phyloP scores from a whole-genome alignment of 1,140 invertebrate species.

The Homarus americanus region DNA sequence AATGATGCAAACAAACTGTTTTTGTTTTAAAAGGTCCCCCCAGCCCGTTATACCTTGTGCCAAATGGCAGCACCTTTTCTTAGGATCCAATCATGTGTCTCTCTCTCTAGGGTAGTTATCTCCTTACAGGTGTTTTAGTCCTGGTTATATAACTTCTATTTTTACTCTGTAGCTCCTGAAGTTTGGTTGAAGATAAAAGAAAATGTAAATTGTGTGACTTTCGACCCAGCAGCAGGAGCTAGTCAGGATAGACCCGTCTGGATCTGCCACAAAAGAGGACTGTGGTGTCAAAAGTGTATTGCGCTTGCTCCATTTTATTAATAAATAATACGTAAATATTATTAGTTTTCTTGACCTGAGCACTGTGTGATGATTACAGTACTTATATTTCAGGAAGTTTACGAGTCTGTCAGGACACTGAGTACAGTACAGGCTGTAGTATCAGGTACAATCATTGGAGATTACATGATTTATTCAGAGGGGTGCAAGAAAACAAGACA shows the following conservation, averaged over 20 bases:
- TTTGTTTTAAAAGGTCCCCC: not conserved
- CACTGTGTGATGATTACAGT: too few relatives aligned
- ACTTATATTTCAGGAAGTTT: too few relatives aligned
- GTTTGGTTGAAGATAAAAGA: not conserved
- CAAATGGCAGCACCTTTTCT: conserved; percentile 42
- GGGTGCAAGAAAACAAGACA: too few relatives aligned
- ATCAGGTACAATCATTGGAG: too few relatives aligned
- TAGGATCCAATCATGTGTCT: not conserved
- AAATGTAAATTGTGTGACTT: not conserved
- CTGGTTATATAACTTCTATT: not conserved
- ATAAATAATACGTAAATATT: conserved; percentile 37
- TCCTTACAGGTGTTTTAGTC: not conserved
- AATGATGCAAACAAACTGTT: not conserved
- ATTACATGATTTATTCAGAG: too few relatives aligned
- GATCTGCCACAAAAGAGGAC: conserved; percentile 9
- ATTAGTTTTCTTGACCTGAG: too few relatives aligned
- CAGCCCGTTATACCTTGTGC: conserved; percentile 21
- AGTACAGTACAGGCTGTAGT: too few relatives aligned
- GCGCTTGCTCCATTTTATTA: conserved; percentile 69
- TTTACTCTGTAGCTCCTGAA: not conserved
- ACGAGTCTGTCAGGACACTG: too few relatives aligned
- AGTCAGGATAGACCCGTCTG: not conserved
- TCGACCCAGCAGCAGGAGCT: not conserved
- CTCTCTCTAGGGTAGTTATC: not conserved
- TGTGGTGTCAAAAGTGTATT: conserved; percentile 45